Percentiles rank a stretch among this genome's conserved stretches.
These are phyloP conservation scores for Cynopterus sphinx DNA, from an alignment of 2,797 vertebrate species.

Conservation along the genomic window DNA sequence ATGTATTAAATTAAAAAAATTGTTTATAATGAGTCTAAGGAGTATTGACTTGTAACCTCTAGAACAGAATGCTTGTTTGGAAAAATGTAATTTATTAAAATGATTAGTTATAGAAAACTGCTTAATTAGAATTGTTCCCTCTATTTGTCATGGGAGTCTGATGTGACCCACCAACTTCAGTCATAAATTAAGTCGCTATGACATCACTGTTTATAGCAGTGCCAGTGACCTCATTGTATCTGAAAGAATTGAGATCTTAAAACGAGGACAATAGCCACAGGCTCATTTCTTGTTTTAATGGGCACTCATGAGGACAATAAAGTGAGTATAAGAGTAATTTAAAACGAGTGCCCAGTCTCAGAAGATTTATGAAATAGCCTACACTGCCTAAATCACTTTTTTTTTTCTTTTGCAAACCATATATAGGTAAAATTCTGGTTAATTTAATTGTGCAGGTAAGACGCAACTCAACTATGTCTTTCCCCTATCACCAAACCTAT, in stretches of 20 bases:
- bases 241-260: neutral
- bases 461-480: neutral
- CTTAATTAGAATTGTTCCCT: neutral
- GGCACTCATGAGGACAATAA: neutral
- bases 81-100: neutral
- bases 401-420: neutral
- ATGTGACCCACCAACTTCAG: neutral
- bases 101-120: conserved; percentile 7
- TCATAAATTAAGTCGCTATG: neutral
- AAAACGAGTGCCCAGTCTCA: neutral
- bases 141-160: neutral
- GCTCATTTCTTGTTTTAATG: neutral
- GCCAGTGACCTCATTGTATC: neutral
- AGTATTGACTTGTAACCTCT: neutral
- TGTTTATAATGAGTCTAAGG: neutral
- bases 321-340: neutral
- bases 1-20: neutral
- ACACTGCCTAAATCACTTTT: neutral
- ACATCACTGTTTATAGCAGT: neutral
- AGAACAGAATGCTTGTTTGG: neutral
- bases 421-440: neutral
- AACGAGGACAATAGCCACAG: neutral
- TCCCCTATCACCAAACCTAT: neutral
- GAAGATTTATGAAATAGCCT: neutral
- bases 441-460: neutral